Percentiles rank a stretch among this genome's conserved stretches.
phyloP scores from a whole-genome alignment of 1,140 invertebrate species.

The Parapsyche elsis region DNA sequence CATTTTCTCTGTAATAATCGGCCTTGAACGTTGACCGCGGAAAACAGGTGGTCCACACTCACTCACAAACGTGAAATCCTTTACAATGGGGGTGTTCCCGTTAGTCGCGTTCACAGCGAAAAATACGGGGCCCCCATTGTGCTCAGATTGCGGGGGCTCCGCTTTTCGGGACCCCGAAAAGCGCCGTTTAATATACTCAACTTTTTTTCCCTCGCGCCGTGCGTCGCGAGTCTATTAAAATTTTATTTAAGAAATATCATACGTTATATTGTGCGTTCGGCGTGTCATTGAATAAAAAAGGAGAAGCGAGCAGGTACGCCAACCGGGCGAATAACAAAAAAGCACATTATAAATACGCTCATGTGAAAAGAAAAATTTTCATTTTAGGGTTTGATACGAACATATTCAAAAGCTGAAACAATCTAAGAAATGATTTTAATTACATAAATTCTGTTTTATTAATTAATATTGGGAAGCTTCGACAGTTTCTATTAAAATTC shows the following conservation, averaged over 20 bases:
- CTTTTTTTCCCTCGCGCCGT: slow-evolving; percentile 32
- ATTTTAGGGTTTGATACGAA: too few relatives aligned
- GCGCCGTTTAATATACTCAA: slow-evolving; percentile 53
- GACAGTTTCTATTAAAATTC: too few relatives aligned
- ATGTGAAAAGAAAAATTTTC: too few relatives aligned
- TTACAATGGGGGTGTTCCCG: slow-evolving; percentile 11
- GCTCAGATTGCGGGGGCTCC: not conserved
- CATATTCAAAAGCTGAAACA: too few relatives aligned
- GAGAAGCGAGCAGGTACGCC: too few relatives aligned
- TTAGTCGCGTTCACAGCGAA: not conserved
- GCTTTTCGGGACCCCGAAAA: slow-evolving; percentile 33
- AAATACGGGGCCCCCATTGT: slow-evolving; percentile 19
- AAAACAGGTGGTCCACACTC: slow-evolving; percentile 18
- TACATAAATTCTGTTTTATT: too few relatives aligned
- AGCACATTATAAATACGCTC: too few relatives aligned
- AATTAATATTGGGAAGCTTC: too few relatives aligned
- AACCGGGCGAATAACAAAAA: too few relatives aligned
- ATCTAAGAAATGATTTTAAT: too few relatives aligned
- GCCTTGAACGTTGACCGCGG: not conserved
- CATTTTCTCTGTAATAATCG: not conserved
- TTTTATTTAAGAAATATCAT: slow-evolving; percentile 51
- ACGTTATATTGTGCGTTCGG: slow-evolving; percentile 22
- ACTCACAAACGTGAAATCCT: slow-evolving; percentile 1
- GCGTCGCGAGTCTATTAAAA: slow-evolving; percentile 49
- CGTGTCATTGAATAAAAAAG: slow-evolving; percentile 43